Evolutionary conservation across 2,113 vertebrate species (phyloP).

Genomic region (Catharus minimus): DNA sequence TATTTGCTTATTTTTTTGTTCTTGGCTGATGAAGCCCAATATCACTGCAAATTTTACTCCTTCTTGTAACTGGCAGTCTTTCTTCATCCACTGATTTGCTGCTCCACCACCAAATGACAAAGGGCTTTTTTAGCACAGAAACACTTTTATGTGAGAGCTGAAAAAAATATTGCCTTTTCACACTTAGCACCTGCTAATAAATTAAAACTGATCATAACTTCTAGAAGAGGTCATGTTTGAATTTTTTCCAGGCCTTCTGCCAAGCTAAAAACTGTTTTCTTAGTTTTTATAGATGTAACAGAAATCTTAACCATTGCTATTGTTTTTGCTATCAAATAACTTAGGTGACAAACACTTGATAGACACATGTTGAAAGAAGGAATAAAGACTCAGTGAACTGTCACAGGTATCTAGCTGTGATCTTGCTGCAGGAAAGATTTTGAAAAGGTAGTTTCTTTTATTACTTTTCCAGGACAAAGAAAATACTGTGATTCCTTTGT

Average conservation of each 20-base stretch:
- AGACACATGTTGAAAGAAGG: neutral
- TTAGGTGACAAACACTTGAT: neutral
- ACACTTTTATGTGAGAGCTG: neutral
- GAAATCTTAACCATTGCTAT: neutral
- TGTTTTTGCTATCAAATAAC: neutral
- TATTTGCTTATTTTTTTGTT: neutral
- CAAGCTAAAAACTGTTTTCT: neutral
- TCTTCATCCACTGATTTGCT: neutral
- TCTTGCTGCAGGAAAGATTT: neutral
- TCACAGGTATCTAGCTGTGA: neutral
- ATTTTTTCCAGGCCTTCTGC: neutral
- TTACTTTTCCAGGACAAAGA: neutral
- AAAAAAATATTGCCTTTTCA: neutral
- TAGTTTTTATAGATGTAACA: neutral
- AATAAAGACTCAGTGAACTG: neutral
- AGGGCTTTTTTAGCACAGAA: neutral
- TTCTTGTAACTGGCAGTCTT: neutral
- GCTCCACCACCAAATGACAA: neutral
- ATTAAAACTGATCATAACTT: neutral
- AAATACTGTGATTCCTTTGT: neutral
- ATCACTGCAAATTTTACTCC: neutral
- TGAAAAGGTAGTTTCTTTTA: neutral
- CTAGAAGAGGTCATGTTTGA: neutral
- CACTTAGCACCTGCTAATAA: neutral
- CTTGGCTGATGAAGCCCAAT: neutral